These are phyloP conservation scores for Apodemia zela DNA, from an alignment of 2,888 invertebrate species.

Conservation along the genomic window DNA sequence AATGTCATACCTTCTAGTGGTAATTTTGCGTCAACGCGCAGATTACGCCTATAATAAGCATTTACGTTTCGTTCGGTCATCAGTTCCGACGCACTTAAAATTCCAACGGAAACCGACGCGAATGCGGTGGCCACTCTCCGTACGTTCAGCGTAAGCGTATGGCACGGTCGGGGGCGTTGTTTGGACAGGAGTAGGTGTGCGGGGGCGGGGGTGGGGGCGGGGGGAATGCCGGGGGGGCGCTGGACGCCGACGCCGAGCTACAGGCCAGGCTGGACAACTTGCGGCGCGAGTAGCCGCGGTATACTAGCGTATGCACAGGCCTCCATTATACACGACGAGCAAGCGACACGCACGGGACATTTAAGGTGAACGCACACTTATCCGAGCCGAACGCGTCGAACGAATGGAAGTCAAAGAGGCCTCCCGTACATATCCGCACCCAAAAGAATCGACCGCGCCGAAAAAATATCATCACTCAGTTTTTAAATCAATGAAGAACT, in stretches of 20 bases:
- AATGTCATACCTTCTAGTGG: slow-evolving; percentile 10
- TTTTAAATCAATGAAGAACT: too few relatives aligned
- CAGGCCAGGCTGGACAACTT: slow-evolving; percentile 98
- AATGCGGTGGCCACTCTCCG: background rate
- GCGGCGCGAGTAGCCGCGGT: slow-evolving; percentile 85
- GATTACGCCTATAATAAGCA: background rate
- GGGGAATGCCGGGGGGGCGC: slow-evolving; percentile 34
- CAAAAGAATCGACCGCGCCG: too few relatives aligned
- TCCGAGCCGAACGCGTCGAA: too few relatives aligned
- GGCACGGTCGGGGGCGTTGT: slow-evolving; percentile 15
- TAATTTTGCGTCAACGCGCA: background rate
- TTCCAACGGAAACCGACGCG: background rate
- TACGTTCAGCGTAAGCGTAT: background rate
- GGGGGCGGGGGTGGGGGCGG: slow-evolving; percentile 88
- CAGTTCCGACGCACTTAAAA: background rate
- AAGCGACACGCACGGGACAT: too few relatives aligned
- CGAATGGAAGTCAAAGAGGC: too few relatives aligned
- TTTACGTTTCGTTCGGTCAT: background rate
- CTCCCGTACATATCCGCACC: too few relatives aligned
- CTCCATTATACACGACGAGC: too few relatives aligned
- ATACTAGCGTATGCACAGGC: too few relatives aligned
- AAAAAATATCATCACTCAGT: too few relatives aligned
- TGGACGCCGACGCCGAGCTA: slow-evolving; percentile 97
- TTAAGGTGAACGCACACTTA: too few relatives aligned
- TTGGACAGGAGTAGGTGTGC: slow-evolving; percentile 22